phyloP scores from a whole-genome alignment of 1,140 invertebrate genomes.

The Phymastichus coffea region DNA sequence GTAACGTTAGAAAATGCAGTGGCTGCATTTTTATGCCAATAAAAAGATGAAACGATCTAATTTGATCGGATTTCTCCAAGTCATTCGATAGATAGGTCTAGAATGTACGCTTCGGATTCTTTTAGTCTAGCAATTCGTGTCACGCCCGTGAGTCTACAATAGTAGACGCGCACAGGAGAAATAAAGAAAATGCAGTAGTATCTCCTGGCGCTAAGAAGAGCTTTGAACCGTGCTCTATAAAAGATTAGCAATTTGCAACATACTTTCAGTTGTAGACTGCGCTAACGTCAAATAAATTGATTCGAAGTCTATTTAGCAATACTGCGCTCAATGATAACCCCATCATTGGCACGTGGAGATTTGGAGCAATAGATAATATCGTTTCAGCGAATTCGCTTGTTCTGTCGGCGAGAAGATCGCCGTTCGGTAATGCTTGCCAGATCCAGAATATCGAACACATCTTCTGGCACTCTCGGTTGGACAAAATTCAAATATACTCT shows the following conservation, averaged over 20 bases:
- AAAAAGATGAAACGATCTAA: too few species aligned
- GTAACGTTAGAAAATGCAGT: too few species aligned
- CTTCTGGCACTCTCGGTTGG: slow-evolving; percentile 29
- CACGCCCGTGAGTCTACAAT: slow-evolving; percentile 4
- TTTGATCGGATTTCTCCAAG: neutral
- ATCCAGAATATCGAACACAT: slow-evolving; percentile 14
- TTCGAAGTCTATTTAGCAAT: too few species aligned
- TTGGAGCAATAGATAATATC: too few species aligned
- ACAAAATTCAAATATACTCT: slow-evolving; percentile 34
- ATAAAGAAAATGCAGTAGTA: neutral
- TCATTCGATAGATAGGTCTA: neutral
- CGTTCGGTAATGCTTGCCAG: neutral
- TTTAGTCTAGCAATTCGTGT: slow-evolving; percentile 27
- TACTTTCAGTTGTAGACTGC: too few species aligned
- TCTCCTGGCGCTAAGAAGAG: neutral
- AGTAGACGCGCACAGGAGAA: neutral
- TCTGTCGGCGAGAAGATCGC: slow-evolving; percentile 11
- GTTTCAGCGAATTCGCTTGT: too few species aligned
- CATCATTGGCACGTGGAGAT: too few species aligned
- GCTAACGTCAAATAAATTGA: too few species aligned
- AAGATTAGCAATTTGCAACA: too few species aligned
- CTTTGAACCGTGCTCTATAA: too few species aligned
- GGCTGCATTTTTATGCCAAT: too few species aligned
- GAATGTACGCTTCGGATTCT: slow-evolving; percentile 20
- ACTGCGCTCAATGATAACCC: too few species aligned